Base-by-base conservation (phyloP, 2,888 invertebrate species). In the Nomada fucata region DNA sequence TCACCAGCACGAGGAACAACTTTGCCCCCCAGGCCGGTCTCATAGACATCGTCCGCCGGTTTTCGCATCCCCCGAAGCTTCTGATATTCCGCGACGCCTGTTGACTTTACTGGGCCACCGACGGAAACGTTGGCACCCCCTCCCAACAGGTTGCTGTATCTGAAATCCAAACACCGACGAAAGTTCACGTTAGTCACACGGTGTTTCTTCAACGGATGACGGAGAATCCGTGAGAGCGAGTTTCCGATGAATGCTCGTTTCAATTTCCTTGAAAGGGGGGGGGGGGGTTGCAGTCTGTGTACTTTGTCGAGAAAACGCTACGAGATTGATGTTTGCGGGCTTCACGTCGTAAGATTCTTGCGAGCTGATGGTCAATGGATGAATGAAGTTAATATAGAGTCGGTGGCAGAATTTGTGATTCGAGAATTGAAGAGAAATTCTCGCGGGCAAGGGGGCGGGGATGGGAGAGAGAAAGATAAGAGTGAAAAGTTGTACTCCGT, bases 41-140 rank as follows among this genome's bases (percentile, higher is more conserved):
- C 88, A 84, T 90, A 90, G 91, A 90, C 91, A 91, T 92, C 90
- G 89, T 91, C 91, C 89, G 84, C 88, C 89, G 90, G 85, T 87
- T 90, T 89, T 93, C 89, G 92, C 93, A 93, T 93, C 91, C 92
- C 93, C 91, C 86, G 91, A 65, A 71, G 83, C 77, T 86, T 87
- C 82, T 70, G 68, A 81, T 79, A 64, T 82, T 65, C 74, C 60
- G 57, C 60, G 55, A 50, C 70, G 57, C 67, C 69, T 78, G 78
- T 87, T 81, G 83, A 84, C 68, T 67, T 70, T 55, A 59, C 59
- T 67, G 64, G 44, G 55, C 61, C 74, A 42, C 64, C 64, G 36
- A 23, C 57, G 69, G 42, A 26, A 52, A 50, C 53, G 52, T 47
- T 15, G 47, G 23, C 23, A 13, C 13, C 47, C 47, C 13, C 47